Base-by-base conservation (phyloP, 2,797 vertebrate species). In the Crocidura indochinensis region DNA sequence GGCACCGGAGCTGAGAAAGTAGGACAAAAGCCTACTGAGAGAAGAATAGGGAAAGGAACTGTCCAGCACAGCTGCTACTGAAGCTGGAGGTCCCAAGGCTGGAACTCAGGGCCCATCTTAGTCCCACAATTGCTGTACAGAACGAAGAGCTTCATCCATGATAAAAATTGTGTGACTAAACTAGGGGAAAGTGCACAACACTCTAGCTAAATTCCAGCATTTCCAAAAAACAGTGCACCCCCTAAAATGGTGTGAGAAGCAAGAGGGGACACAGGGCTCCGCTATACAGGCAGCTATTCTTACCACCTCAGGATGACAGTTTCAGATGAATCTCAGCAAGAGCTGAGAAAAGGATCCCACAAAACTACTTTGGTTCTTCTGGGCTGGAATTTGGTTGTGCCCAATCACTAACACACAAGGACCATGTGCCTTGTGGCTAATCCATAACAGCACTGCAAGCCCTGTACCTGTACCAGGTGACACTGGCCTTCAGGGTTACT, bases 161-260 rank as follows among this genome's bases (percentile, higher is more conserved):
- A 47, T 86, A 93, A 93, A 71, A 94, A 92, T 74, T 86, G 73
- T 38, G 84, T 51, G 62, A 72, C n/a, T n/a, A n/a, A n/a, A n/a
- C n/a, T n/a, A n/a, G n/a, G 22, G 10, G 15, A 69, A 65, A 81
- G 47, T 4, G 46, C 3, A 3, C 20, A 27, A 53, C 19, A 75
- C n/a, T 91, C 8, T 2, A 46, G 14, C 83, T 80, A 81, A 81
- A 74, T 64, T 78, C 4, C 71, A 89, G 22, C 9, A 76, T 49
- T 88, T 87, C 53, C 2, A 84, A 56, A 81, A 53, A 46, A 26
- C 27, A 49, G 2, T 49, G 0, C 24, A 14, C 56, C 26, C 53
- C 65, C 56, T 14, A 49, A 72, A 76, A 15, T 47, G 27, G 17
- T 10, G 31, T 44, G 79, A 85, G 27, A 69, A n/a, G 46, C n/a